Conservation (phyloP, 2,797 vertebrate genomes). For the Enteromius radiatus region DNA sequence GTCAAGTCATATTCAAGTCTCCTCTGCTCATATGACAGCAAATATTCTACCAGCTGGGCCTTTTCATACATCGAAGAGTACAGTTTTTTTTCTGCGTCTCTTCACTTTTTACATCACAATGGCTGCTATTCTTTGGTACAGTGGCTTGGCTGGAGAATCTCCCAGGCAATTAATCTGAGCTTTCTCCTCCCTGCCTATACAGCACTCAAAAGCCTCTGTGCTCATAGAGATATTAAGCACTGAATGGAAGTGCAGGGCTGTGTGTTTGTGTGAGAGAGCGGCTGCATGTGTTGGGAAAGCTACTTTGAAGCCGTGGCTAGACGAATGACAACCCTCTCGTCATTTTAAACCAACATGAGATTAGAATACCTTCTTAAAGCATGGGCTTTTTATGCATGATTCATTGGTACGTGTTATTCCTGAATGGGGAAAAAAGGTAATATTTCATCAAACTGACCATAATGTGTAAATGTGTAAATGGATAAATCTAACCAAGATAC, state of each 20-base stretch:
- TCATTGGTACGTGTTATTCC: background rate
- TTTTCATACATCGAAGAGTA: constrained; percentile 49
- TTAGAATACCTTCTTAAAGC: constrained; percentile 17
- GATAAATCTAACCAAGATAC: no score
- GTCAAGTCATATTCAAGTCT: constrained; percentile 40
- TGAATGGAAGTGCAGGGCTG: constrained; percentile 21
- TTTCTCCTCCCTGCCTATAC: constrained; percentile 57
- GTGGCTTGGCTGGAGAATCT: constrained; percentile 71
- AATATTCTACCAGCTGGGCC: constrained; percentile 43
- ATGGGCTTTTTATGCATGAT: background rate
- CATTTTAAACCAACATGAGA: constrained; percentile 22
- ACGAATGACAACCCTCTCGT: background rate
- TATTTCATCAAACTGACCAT: background rate
- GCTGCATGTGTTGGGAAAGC: background rate
- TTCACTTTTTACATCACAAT: constrained; percentile 51
- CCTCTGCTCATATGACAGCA: constrained; percentile 40
- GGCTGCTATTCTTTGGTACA: constrained; percentile 61
- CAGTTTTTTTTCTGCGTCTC: constrained; percentile 30
- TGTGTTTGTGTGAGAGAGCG: constrained; percentile 10
- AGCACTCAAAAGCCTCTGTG: constrained; percentile 20
- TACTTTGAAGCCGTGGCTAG: constrained; percentile 17
- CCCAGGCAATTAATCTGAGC: constrained; percentile 75
- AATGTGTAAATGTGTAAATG: background rate
- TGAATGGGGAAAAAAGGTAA: background rate
- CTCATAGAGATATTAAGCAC: constrained; percentile 42